A percentile compares a stretch with the other conserved stretches of the same genome.
These are phyloP conservation scores for Gerris buenoi DNA, from an alignment of 1,140 invertebrate genomes.

Conservation along the genomic window DNA sequence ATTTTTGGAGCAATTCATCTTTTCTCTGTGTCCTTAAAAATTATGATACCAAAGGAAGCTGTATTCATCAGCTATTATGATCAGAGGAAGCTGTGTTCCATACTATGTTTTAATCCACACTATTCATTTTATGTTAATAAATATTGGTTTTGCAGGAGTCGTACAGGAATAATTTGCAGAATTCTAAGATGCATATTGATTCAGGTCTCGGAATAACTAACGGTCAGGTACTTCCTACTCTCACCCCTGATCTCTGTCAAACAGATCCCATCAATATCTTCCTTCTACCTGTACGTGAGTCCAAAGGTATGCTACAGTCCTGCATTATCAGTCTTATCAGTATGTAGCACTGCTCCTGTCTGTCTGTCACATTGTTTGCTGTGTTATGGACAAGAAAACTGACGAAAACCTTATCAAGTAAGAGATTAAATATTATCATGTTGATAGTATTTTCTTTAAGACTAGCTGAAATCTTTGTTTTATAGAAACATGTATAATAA, in stretches of 20 bases:
- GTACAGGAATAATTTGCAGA: not conserved
- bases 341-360: slow-evolving; percentile 67
- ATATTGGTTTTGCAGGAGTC: no score
- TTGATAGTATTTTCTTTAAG: no score
- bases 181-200: not conserved
- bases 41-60: no score
- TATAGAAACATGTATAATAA: no score
- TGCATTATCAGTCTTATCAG: slow-evolving; percentile 66
- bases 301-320: no score
- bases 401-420: not conserved
- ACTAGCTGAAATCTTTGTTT: no score
- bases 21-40: no score
- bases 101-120: no score
- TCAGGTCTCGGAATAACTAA: not conserved
- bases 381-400: not conserved
- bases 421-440: not conserved
- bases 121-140: no score
- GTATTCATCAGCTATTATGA: no score
- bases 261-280: not conserved
- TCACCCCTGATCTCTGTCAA: not conserved
- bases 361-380: slow-evolving; percentile 66
- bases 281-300: not conserved
- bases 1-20: no score
- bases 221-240: not conserved
- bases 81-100: no score